These are phyloP conservation scores for Spatula versicolor DNA, from an alignment of 2,797 vertebrate genomes.

Conservation along the genomic window DNA sequence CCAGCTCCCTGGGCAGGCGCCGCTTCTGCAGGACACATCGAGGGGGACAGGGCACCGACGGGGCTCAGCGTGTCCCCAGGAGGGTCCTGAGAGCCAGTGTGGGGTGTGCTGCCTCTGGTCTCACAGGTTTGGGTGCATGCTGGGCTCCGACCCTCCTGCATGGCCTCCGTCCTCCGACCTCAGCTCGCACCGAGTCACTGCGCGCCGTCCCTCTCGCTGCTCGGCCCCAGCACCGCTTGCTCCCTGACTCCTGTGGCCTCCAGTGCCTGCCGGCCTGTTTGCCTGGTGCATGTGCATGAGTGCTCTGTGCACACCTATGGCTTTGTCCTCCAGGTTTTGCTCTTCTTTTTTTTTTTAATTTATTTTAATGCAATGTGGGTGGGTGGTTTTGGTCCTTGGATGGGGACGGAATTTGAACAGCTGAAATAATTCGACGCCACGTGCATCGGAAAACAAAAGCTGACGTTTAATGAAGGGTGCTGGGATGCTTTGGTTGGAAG, in stretches of 20 bases:
- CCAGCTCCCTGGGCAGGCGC: neutral
- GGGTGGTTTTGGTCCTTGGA: conserved; percentile 38
- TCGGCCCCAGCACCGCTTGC: neutral
- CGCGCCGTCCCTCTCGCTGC: neutral
- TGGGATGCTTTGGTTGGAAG: conserved; percentile 60
- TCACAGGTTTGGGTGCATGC: conserved; percentile 49
- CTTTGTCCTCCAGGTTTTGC: conserved; percentile 40
- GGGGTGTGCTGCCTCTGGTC: neutral
- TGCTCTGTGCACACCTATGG: neutral
- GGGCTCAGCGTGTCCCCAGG: neutral
- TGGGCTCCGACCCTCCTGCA: conserved; percentile 15
- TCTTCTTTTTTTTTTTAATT: neutral
- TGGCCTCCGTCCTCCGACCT: neutral
- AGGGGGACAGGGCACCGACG: rapidly evolving
- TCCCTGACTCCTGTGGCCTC: neutral
- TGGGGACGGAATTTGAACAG: conserved; percentile 2
- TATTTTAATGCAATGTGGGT: conserved; percentile 11
- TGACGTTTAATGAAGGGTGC: conserved; percentile 31
- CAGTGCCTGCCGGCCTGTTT: neutral
- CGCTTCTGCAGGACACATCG: neutral
- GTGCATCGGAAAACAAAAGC: conserved; percentile 10
- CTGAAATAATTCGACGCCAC: conserved; percentile 3
- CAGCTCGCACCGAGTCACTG: neutral
- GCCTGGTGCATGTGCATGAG: conserved; percentile 63
- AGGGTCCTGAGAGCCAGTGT: neutral